Base-by-base conservation (phyloP, 2,113 vertebrate genomes). In the Baryphthengus martii region DNA sequence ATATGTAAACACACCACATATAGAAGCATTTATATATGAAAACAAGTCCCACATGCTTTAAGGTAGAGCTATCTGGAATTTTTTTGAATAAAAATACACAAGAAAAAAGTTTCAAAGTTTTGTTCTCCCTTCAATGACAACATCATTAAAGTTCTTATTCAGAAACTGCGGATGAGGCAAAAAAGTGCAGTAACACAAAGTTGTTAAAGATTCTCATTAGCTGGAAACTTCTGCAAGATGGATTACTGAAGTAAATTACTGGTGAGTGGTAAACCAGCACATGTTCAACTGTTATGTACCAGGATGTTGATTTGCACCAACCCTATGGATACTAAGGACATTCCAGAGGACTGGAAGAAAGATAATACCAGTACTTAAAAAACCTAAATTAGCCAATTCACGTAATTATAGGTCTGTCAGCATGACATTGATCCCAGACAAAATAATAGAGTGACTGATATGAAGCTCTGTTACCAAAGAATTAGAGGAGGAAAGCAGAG, bases 371-470 rank as follows among this genome's bases (percentile, higher is more conserved):
- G 8, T 81, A 56, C 25, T 82, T 90, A 85, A 89, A 85, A 85
- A 79, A 40, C 25, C 62, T 89, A 76, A 82, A 93, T 73, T 58
- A 90, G 40, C 45, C 58, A 91, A 91, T 58, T 71, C 88, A 85
- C 37, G 37, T 95, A 94, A 94, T 90, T 95, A 88, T n/a, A 73
- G 71, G 53, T n/a, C n/a, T 94, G 81, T 93, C 90, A 88, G 49
- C 65, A 61, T 65, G 52, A 93, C 80, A 94, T 72, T 0, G 3
- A 93, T 93, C 71, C 37, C 44, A 80, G 45, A 24, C 58, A 76
- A 93, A 93, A 95, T 75, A 90, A 52, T 26, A 79, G 52, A 90
- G 58, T 71, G 76, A 91, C 66, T 82, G 74, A 95, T 93, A 95
- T 18, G 37, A 62, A 85, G 59, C 49, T 58, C 65, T 56, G 33